Evolutionary conservation across 2,888 invertebrate species (phyloP), one percentile per base, ranked within the genome.

Genomic region (Pollenia amentaria): DNA sequence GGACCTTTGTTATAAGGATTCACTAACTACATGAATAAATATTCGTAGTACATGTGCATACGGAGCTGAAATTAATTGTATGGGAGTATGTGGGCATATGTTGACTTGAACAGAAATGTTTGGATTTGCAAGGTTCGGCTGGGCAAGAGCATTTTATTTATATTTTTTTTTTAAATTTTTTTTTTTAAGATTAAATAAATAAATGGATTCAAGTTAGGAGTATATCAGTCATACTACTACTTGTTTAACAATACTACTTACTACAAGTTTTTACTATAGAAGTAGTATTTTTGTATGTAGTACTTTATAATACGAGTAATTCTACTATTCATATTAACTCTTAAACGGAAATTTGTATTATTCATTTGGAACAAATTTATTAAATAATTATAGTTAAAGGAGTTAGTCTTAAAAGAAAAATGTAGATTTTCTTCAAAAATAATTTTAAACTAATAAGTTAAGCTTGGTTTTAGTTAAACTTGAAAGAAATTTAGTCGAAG

Each of bases 1-100:
- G 78, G 53, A 69, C 65, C 46, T 67, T 79, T 84, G 78, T 79
- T 84, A 53, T 86, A 82, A 86, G 82, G 79, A 70, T 86, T 86
- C 86, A 78, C 75, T 62, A 60, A 78, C 44, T 53, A 75, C 65
- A 70, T 60, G 48, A 11, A 62, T 60, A 78, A 73, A 57, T 73
- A 81, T 57, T 69, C 29, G 18, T 40, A 53, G 38, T 67, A 57
- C 29, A 60, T 72, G 48, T 48, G 67, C 67, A 75, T 57, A n/a
- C 29, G 51, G 21, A 11, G 4, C 16, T 82, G 75, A 69, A 75
- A 75, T 69, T 65, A 65, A 46, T 65, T 81, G 62, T 21, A 64
- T 75, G 46, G 65, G 44, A 57, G 12, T 44, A 14, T 76, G 67
- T 78, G 16, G 40, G 21, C 12, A 40, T 55, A 48, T 80, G 55